Evolutionary conservation across 2,888 invertebrate genomes (phyloP), one percentile per base, ranked within the genome.

Genomic region (Drosophila paranaensis): DNA sequence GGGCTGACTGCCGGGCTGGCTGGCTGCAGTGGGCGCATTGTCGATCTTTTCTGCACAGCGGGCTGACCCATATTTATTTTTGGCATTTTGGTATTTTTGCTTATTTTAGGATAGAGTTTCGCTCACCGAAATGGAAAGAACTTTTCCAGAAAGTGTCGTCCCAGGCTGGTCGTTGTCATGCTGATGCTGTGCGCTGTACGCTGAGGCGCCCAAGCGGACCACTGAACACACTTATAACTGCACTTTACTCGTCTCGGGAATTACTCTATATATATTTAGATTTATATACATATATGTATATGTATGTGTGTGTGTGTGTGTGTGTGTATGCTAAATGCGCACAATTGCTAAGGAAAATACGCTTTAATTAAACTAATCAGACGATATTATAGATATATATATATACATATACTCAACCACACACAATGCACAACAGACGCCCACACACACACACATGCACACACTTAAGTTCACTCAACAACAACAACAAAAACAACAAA

Each of bases 291-390:
- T 54, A 10, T 53, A 30, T 35, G n/a, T 40, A 51, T 30, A 25
- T 51, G 30, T 30, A 14, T 61, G 48, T 63, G 54, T 66, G 46
- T 66, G 55, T 68, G 20, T 62, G 77, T 66, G 62, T 27, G 27
- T 27, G 27, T 27, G 27, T 27, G 27, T 27, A 67, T 46, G 70
- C 50, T 61, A 82, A 80, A 66, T 86, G 83, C 79, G 88, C 83
- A 79, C 83, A 77, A 81, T 81, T 81, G 83, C 74, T 88, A 88
- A 78, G 76, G 83, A 74, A 74, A 88, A 84, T 85, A 85, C 86
- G 86, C 83, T 86, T 84, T 88, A 85, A 84, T 84, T 84, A 86
- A 88, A 88, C 88, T 85, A 88, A 84, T 84, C 88, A 85, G 80
- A 82, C 78, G 61, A 66, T 74, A 86, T 77, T 81, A 53, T 40